phyloP scores from a whole-genome alignment of 2,113 vertebrate genomes.

The Amblyornis subalaris region DNA sequence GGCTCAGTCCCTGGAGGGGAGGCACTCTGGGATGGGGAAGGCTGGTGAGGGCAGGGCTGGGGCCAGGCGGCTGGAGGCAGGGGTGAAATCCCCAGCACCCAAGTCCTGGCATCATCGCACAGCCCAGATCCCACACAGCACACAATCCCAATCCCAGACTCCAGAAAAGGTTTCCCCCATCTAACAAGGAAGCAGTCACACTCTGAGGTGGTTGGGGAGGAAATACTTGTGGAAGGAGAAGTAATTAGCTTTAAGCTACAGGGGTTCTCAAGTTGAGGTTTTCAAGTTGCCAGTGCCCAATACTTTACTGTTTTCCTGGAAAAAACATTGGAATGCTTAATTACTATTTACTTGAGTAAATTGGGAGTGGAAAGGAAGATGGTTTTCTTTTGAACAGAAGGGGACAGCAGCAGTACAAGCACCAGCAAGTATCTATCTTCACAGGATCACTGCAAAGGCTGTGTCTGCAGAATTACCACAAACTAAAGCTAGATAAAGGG shows the following conservation, averaged over 20 bases:
- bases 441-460: background rate
- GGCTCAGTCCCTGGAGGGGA: background rate
- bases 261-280: background rate
- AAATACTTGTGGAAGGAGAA: constrained; percentile 2
- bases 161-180: background rate
- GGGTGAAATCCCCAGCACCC: background rate
- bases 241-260: background rate
- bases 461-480: background rate
- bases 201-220: background rate
- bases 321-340: background rate
- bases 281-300: background rate
- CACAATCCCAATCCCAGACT: background rate
- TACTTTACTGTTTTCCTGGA: background rate
- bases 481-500: background rate
- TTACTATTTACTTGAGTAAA: background rate
- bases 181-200: rapidly evolving
- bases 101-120: rapidly evolving
- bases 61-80: background rate
- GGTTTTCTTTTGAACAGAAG: constrained; percentile 22
- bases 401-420: constrained; percentile 12
- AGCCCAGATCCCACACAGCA: background rate
- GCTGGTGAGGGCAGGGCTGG: background rate
- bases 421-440: background rate
- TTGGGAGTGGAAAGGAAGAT: background rate
- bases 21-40: background rate